Evolutionary conservation across 2,797 vertebrate genomes (phyloP), one percentile per base, ranked within the genome.

Genomic region (Cuculus canorus): DNA sequence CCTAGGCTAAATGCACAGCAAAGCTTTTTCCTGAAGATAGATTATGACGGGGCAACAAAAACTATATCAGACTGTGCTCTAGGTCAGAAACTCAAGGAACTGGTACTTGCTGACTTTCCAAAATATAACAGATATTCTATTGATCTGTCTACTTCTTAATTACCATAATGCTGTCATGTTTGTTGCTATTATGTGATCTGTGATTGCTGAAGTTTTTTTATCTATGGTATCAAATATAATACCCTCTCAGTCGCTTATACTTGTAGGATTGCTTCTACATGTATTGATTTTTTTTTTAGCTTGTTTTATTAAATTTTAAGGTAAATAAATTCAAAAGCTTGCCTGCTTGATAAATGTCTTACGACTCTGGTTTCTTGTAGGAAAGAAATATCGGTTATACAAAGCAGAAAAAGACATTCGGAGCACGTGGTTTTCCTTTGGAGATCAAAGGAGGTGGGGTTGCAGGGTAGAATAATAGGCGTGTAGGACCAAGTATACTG

Each of bases 91-190:
- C 37, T 78, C 39, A 43, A 50, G 63, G 39, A 57, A 65, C 27
- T 48, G 53, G 48, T 84, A 39, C 75, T 96, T 93, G 93, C 87
- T 97, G 90, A 91, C 94, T 96, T 96, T 89, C 22, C 84, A 93
- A 95, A 97, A 95, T 96, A 54, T 53, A 90, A 54, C 80, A 95
- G 90, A 92, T 97, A 96, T 84, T 93, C 93, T 96, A 95, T 97
- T 96, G 96, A 97, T 95, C 66, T 59, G 32, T 85, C 92, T 89
- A 17, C 73, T 90, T 91, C 79, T 96, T 90, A 90, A 96, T 98
- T 97, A 97, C 89, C 88, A 86, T 90, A 95, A 95, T 92, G 14
- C 54, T 63, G 15, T 92, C 88, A 47, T 50, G 72, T 95, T 89
- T 87, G 77, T 91, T 96, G 75, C 82, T 92, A 56, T 89, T 95